A percentile compares a stretch with the other conserved stretches of the same genome.
Conservation (phyloP, 2,797 vertebrate species). For the Halcyon chelicuti region DNA sequence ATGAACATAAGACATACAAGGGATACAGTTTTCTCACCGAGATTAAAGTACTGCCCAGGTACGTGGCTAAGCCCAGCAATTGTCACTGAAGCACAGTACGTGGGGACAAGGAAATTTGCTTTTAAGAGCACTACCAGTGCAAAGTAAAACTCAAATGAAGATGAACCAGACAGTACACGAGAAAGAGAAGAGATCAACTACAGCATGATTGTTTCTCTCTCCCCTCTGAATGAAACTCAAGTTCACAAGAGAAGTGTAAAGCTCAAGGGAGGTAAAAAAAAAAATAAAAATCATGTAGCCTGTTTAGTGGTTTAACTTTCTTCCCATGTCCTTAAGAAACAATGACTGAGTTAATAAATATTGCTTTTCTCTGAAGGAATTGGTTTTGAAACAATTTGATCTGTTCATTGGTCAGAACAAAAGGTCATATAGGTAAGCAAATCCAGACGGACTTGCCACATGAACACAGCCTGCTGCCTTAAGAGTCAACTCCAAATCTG, state of each 20-base stretch:
- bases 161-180: neutral
- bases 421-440: neutral
- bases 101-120: neutral
- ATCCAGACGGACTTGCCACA: neutral
- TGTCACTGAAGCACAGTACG: neutral
- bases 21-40: neutral
- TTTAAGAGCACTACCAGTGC: neutral
- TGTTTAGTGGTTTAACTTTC: neutral
- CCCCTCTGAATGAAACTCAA: neutral
- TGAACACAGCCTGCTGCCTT: neutral
- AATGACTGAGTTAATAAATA: neutral
- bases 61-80: neutral
- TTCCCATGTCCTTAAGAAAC: neutral
- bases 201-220: neutral
- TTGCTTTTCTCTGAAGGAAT: neutral
- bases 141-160: neutral
- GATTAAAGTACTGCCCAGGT: neutral
- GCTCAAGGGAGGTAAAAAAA: neutral
- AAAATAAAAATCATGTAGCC: neutral
- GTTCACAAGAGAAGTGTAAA: neutral
- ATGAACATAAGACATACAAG: neutral
- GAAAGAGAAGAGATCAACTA: neutral
- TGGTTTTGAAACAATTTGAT: neutral
- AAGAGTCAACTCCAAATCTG: neutral
- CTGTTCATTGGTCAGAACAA: neutral